Base-by-base conservation (phyloP, 2,888 invertebrate genomes). In the Taphrorychus bicolor region DNA sequence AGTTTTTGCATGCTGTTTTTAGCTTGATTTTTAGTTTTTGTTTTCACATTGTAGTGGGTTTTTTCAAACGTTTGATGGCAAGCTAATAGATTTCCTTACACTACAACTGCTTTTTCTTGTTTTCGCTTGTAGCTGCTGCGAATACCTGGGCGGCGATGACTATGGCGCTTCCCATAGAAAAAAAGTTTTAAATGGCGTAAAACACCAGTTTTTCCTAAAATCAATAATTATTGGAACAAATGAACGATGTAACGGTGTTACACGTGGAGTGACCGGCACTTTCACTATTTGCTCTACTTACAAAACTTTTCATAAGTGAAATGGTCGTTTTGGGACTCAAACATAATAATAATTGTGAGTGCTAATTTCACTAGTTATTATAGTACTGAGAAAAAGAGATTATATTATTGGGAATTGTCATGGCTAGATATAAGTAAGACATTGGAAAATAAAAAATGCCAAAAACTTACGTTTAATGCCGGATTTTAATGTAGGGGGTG, bases 1-100 rank as follows among this genome's bases (percentile, higher is more conserved):
- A 49, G 66, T 70, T 66, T 66, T 69, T 68, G 71, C 71, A 71
- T 71, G 71, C 66, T 63, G 58, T 64, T 68, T 62, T 32, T 32
- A 9, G 52, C 41, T 54, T 67, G 59, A 48, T 58, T 66, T 64
- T 69, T 61, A 18, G 32, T 32, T 21, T 57, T 56, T 52, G 23
- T 40, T 58, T 59, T 62, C 49, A 51, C 24, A n/a, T 48, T 24
- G 19, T 45, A 66, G 58, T 24, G 24, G 22, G 56, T 58, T 60
- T 69, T 32, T 48, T 48, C 18, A 7, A 2, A 17, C 48, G 7
- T 48, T 48, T 14, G 14, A 48, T 9, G 45, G 14, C 17, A 45
- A 17, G 45, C 17, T 45, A 16, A 45, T 45, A 7, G 16, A 45
- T 14, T 45, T 45, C 17, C 17, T 45, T 14, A 45, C n/a, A n/a